A percentile compares a stretch with the other conserved stretches of the same genome.
Evolutionary conservation across 2,113 vertebrate genomes (phyloP).

Genomic region (Erythrolamprus reginae): DNA sequence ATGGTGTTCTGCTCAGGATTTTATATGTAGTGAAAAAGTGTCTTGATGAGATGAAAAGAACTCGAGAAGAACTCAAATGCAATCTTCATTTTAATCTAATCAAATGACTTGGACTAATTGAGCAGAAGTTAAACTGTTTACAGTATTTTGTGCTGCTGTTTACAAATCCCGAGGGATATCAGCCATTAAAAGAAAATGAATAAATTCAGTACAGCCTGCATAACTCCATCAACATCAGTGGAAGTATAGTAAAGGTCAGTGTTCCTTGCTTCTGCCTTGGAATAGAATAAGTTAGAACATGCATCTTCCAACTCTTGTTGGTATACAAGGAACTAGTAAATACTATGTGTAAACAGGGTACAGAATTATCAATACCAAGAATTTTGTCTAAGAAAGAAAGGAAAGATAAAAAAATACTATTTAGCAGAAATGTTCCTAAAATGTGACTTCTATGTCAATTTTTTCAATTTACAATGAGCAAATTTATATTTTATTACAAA

Average conservation of each 20-base stretch:
- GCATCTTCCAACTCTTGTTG: constrained; percentile 50
- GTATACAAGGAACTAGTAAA: constrained; percentile 42
- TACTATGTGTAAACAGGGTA: constrained; percentile 50
- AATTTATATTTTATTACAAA: constrained; percentile 49
- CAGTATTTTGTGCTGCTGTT: constrained; percentile 80
- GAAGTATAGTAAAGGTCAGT: constrained; percentile 30
- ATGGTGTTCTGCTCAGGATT: constrained; percentile 77
- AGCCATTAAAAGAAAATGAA: constrained; percentile 60
- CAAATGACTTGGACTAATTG: constrained; percentile 61
- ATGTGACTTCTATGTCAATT: constrained; percentile 52
- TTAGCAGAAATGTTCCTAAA: constrained; percentile 30
- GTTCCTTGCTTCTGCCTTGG: constrained; percentile 48
- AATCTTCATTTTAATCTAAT: constrained; percentile 62
- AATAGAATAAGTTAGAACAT: constrained; percentile 47
- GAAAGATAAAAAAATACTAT: too few species aligned
- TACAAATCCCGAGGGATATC: constrained; percentile 73
- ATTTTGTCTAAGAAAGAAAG: constrained; percentile 41
- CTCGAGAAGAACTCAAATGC: constrained; percentile 59
- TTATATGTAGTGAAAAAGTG: constrained; percentile 65
- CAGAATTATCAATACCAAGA: constrained; percentile 44
- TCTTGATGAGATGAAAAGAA: constrained; percentile 66
- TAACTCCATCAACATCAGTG: constrained; percentile 35
- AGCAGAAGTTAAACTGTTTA: constrained; percentile 65
- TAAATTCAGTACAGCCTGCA: constrained; percentile 30
- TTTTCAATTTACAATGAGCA: constrained; percentile 59